Evolutionary conservation across 2,888 invertebrate species (phyloP).

Genomic region (Cryptocephalus moraei): DNA sequence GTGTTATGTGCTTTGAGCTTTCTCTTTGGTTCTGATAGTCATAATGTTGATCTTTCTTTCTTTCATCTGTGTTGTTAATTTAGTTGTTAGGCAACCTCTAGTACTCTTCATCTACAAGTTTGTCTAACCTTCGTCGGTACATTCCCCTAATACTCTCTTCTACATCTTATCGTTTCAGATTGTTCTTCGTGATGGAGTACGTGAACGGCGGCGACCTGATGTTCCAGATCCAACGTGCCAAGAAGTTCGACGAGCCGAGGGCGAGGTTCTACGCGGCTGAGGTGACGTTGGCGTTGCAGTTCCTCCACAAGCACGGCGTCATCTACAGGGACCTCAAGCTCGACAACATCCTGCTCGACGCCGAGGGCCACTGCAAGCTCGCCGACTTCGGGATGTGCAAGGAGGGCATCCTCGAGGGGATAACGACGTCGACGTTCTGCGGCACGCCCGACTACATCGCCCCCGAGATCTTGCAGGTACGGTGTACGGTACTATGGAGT

Average conservation of each 20-base stretch:
- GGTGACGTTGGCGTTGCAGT: slow-evolving; percentile 94
- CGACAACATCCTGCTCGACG: slow-evolving; percentile 95
- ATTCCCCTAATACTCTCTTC: no score
- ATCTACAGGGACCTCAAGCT: slow-evolving; percentile 98
- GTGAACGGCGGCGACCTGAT: slow-evolving; percentile 97
- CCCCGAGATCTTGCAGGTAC: slow-evolving; percentile 55
- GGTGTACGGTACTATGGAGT: no score
- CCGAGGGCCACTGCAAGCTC: slow-evolving; percentile 89
- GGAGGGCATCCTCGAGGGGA: slow-evolving; percentile 81
- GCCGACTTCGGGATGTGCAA: slow-evolving; percentile 94
- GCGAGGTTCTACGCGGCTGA: slow-evolving; percentile 98
- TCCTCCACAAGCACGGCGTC: slow-evolving; percentile 92
- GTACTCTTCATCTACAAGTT: no score
- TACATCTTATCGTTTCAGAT: slow-evolving; percentile 26
- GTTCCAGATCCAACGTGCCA: slow-evolving; percentile 98
- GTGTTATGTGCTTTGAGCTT: no score
- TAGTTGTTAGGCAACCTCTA: no score
- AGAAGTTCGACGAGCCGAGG: slow-evolving; percentile 93
- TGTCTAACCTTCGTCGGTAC: no score
- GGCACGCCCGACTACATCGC: slow-evolving; percentile 99
- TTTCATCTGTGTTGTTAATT: no score
- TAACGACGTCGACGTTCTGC: slow-evolving; percentile 93
- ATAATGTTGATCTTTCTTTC: no score
- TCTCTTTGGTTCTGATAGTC: no score
- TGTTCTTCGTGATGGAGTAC: slow-evolving; percentile 99